Base-by-base conservation (phyloP, 2,888 invertebrate species). In the Pammene fasciana region DNA sequence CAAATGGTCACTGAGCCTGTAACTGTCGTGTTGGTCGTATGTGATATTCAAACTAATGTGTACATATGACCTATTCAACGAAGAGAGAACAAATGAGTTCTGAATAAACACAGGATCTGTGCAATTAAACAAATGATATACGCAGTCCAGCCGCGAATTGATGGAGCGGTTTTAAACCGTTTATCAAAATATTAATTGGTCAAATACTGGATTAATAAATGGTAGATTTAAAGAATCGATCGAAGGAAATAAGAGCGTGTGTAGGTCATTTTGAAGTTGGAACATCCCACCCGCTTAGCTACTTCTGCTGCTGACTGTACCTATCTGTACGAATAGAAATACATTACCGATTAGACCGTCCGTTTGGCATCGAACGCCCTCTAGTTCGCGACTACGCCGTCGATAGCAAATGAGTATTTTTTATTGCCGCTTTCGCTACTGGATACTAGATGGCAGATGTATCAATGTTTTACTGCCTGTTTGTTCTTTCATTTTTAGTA, bases 1-100 rank as follows among this genome's bases (percentile, higher is more conserved):
- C 85, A 86, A 89, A 90, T 88, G 86, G 82, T 80, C 84, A 83
- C 80, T 81, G 82, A 81, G 83, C 82, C 82, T 86, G 72, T 84
- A 82, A 62, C 50, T 26, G 8, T 48, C 87, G 82, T 78, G 81
- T 52, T 41, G 41, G 52, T 62, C 38, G 38, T 52, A 61, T 26
- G 41, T 18, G 38, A 13, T 16, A 48, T 38, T 8, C 3, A 13
- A 11, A 16, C 36, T 61, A 38, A 18, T 41, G 26, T 41, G 18
- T 52, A 41, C 34, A 36, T 50, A 26, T n/a, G 18, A 62, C 62
- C 50, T 62, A 13, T 62, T 52, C 62, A 41, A 41, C 50, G 18
- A 50, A 52, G n/a, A 50, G 13, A 7, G 18, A 50, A 52, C 41
- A 52, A 62, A 70, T 65, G 52, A 16, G 48, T 60, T 41, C 65